These are phyloP conservation scores for Pycnomerus fuliginosus DNA, from an alignment of 2,888 invertebrate genomes.

Conservation along the genomic window DNA sequence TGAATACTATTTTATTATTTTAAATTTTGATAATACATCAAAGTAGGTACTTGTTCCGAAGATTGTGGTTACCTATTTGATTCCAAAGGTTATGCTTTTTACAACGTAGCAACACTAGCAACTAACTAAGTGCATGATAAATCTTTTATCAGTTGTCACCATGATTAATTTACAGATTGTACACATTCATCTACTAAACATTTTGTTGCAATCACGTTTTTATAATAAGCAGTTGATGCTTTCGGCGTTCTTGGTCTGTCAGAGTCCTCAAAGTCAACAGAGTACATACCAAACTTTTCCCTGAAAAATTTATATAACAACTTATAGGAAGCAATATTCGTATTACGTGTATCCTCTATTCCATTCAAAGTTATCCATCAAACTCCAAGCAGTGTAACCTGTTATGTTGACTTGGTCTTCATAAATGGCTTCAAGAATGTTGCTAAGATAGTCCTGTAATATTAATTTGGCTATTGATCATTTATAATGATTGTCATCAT, in stretches of 20 bases:
- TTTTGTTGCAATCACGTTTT: slow-evolving; percentile 54
- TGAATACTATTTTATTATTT: too few relatives aligned
- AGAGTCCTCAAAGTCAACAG: slow-evolving; percentile 63
- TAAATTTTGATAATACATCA: too few relatives aligned
- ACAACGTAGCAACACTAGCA: too few relatives aligned
- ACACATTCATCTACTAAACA: slow-evolving; percentile 13
- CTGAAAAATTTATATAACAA: slow-evolving; percentile 49
- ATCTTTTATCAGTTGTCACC: slow-evolving; percentile 46
- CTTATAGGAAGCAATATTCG: not conserved
- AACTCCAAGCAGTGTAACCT: slow-evolving; percentile 51
- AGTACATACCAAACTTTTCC: slow-evolving; percentile 64
- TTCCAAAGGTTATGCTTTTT: too few relatives aligned
- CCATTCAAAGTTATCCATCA: slow-evolving; percentile 55
- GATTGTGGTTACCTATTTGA: too few relatives aligned
- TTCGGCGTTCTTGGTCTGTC: slow-evolving; percentile 61
- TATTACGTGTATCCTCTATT: slow-evolving; percentile 48
- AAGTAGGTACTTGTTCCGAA: too few relatives aligned
- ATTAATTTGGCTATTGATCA: not conserved
- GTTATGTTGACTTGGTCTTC: slow-evolving; percentile 47
- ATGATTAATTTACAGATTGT: slow-evolving; percentile 35
- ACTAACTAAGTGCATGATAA: too few relatives aligned
- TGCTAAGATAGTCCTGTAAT: slow-evolving; percentile 28
- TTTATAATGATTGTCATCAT: not conserved
- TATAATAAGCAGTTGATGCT: slow-evolving; percentile 60
- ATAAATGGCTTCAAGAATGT: slow-evolving; percentile 42